phyloP scores from a whole-genome alignment of 2,888 invertebrate species.

The Patella caerulea region DNA sequence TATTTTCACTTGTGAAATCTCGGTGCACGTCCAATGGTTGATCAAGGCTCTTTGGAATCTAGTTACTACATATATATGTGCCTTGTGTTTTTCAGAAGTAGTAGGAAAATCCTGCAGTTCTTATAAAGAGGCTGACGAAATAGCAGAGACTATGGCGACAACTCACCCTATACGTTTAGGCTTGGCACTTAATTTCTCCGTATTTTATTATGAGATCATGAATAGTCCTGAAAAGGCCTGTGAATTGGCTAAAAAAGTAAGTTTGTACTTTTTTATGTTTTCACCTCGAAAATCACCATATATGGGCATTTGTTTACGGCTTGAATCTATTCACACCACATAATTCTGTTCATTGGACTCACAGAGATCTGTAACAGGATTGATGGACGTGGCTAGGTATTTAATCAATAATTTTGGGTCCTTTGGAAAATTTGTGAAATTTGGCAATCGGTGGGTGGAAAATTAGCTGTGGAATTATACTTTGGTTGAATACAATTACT shows the following conservation, averaged over 20 bases:
- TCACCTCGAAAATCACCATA: not conserved
- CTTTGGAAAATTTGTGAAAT: too few species aligned
- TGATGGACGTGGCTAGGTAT: too few species aligned
- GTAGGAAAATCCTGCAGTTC: conserved; percentile 93
- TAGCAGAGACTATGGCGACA: conserved; percentile 98
- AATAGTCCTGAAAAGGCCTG: conserved; percentile 99
- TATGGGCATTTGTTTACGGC: not conserved
- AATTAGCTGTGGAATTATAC: too few species aligned
- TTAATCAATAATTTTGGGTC: too few species aligned
- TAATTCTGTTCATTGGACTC: too few species aligned
- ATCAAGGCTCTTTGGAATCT: too few species aligned
- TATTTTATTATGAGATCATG: conserved; percentile 99
- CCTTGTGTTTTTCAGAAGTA: conserved; percentile 42
- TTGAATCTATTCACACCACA: not conserved
- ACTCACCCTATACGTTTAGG: conserved; percentile 99
- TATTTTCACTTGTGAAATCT: too few species aligned
- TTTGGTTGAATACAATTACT: too few species aligned
- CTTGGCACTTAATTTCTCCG: conserved; percentile 99
- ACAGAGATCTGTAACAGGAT: too few species aligned
- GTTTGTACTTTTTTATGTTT: conserved; percentile 17
- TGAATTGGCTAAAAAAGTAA: conserved; percentile 98
- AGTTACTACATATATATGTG: too few species aligned
- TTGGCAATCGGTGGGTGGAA: too few species aligned
- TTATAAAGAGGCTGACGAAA: conserved; percentile 98
- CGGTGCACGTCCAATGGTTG: too few species aligned